phyloP scores from a whole-genome alignment of 2,797 vertebrate species.

The Remorina albescens region DNA sequence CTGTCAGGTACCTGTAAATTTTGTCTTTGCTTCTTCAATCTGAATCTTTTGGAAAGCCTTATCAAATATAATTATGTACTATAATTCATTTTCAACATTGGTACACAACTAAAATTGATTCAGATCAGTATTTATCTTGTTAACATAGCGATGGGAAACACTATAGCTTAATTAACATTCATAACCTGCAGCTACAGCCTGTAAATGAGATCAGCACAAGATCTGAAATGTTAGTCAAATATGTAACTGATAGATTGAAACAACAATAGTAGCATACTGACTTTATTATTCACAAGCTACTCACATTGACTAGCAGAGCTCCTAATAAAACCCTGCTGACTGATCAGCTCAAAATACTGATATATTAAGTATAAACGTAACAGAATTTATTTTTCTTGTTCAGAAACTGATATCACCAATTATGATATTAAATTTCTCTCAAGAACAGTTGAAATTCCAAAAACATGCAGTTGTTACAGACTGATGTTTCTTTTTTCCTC shows the following conservation, averaged over 20 bases:
- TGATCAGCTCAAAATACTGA: too few relatives aligned
- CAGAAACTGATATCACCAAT: too few relatives aligned
- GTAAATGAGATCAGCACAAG: conserved; percentile 23
- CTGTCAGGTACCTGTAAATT: neutral
- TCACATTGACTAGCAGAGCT: neutral
- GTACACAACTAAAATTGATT: neutral
- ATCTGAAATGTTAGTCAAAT: conserved; percentile 44
- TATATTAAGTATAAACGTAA: too few relatives aligned
- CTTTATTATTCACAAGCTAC: conserved; percentile 27
- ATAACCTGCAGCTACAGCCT: conserved; percentile 5
- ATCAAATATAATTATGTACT: conserved; percentile 1
- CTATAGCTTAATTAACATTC: conserved; percentile 23
- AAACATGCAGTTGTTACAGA: neutral
- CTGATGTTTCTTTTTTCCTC: conserved; percentile 3
- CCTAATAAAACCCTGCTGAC: too few relatives aligned
- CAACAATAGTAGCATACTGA: conserved; percentile 16
- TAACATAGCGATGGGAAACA: neutral
- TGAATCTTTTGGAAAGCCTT: neutral
- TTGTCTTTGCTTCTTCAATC: conserved; percentile 5
- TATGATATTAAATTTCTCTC: conserved; percentile 17
- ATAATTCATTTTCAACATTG: conserved; percentile 9
- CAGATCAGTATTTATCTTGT: conserved; percentile 7
- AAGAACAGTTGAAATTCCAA: neutral
- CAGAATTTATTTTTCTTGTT: too few relatives aligned
- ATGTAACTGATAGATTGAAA: conserved; percentile 32